Evolutionary conservation across 2,888 invertebrate genomes (phyloP).

Genomic region (Ditula angustiorana): DNA sequence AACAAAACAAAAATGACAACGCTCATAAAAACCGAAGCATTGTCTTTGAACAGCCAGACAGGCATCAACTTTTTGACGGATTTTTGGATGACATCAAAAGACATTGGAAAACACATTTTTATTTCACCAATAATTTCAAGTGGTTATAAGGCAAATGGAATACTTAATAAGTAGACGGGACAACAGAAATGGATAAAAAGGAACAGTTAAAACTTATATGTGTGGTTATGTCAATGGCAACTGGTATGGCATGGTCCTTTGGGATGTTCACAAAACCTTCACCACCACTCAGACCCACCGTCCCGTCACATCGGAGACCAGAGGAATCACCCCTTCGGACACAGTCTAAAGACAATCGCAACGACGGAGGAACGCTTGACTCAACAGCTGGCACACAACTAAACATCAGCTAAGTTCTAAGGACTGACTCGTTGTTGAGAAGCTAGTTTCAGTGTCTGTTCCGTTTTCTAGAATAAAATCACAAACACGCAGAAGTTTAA

Average conservation of each 20-base stretch:
- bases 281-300: conserved; percentile 41
- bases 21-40: conserved; percentile 22
- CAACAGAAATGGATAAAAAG: conserved; percentile 63
- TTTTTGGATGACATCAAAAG: conserved; percentile 39
- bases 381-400: not conserved
- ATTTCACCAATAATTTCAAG: conserved; percentile 16
- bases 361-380: conserved; percentile 48
- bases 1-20: not conserved
- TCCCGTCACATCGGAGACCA: not conserved
- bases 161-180: conserved; percentile 44
- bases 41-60: conserved; percentile 55
- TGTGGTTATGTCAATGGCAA: conserved; percentile 62
- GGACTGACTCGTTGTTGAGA: not conserved
- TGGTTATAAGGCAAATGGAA: conserved; percentile 49
- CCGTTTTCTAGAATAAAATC: not conserved
- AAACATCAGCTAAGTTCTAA: conserved; percentile 1
- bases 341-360: conserved; percentile 51
- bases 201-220: conserved; percentile 67
- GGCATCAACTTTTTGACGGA: conserved; percentile 52
- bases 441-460: not conserved
- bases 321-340: conserved; percentile 19
- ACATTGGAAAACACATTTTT: conserved; percentile 24
- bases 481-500: not conserved
- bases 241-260: conserved; percentile 67
- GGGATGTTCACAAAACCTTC: conserved; percentile 56